A percentile compares a stretch with the other conserved stretches of the same genome.
Evolutionary conservation across 2,797 vertebrate genomes (phyloP).

Genomic region (Tapirus indicus): DNA sequence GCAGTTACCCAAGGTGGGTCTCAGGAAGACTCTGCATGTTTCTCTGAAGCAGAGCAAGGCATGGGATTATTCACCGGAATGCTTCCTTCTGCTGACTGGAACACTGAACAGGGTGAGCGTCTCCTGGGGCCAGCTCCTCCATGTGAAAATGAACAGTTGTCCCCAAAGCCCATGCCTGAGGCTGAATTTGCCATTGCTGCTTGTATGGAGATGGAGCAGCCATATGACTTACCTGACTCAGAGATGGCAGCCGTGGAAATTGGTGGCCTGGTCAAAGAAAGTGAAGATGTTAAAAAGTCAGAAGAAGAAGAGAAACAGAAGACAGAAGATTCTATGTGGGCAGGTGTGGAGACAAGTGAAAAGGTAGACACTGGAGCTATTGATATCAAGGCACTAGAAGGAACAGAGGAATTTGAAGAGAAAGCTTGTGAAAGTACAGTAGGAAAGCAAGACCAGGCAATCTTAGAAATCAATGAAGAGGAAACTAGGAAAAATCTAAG

Average conservation of each 20-base stretch:
- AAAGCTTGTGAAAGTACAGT: conserved; percentile 61
- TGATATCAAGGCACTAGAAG: conserved; percentile 80
- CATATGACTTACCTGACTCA: conserved; percentile 83
- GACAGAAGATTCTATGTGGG: conserved; percentile 78
- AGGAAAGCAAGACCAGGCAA: conserved; percentile 68
- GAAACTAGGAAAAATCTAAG: conserved; percentile 59
- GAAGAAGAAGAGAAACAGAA: conserved; percentile 68
- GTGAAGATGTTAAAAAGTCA: conserved; percentile 81
- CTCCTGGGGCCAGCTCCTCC: conserved; percentile 81
- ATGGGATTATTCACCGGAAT: conserved; percentile 50
- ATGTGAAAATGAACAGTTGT: conserved; percentile 79
- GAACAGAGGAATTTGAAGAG: conserved; percentile 83
- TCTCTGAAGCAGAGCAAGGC: conserved; percentile 83
- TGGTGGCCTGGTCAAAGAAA: conserved; percentile 81
- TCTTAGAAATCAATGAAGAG: conserved; percentile 60
- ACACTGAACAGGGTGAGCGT: conserved; percentile 80
- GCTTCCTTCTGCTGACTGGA: conserved; percentile 76
- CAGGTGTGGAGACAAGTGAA: conserved; percentile 86
- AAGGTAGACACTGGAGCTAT: conserved; percentile 86
- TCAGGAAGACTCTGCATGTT: conserved; percentile 82
- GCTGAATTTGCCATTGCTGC: conserved; percentile 87
- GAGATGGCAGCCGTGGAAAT: conserved; percentile 83
- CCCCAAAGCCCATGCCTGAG: conserved; percentile 82
- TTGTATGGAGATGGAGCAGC: conserved; percentile 85
- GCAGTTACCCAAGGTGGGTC: conserved; percentile 82